Evolutionary conservation across 2,113 vertebrate species (phyloP).

Genomic region (Mastomys natalensis): DNA sequence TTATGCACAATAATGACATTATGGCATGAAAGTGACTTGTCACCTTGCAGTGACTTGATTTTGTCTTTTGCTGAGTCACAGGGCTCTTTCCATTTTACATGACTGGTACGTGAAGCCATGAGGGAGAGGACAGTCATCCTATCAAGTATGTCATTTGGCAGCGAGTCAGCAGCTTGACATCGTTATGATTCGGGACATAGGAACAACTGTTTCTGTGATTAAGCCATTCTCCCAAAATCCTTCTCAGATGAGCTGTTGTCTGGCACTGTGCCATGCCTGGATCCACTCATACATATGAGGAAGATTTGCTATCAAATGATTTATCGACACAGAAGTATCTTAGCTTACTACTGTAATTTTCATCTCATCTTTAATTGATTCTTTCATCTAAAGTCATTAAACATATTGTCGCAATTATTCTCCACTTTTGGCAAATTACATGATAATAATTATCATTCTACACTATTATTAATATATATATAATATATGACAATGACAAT

Average conservation of each 20-base stretch:
- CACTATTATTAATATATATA: neutral
- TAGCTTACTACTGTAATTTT: constrained; percentile 43
- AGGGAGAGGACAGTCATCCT: neutral
- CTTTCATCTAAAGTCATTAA: constrained; percentile 65
- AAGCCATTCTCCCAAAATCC: constrained; percentile 32
- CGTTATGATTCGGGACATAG: constrained; percentile 42
- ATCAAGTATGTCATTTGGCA: neutral
- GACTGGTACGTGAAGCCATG: neutral
- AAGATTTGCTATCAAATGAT: neutral
- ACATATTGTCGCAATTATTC: constrained; percentile 23
- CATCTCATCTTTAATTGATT: constrained; percentile 36
- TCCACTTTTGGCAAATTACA: constrained; percentile 31
- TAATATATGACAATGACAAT: constrained; percentile 39
- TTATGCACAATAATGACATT: neutral
- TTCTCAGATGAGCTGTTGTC: neutral
- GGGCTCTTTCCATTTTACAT: neutral
- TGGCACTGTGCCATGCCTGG: neutral
- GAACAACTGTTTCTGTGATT: neutral
- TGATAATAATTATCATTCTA: constrained; percentile 22
- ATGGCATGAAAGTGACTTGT: neutral
- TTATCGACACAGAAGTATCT: constrained; percentile 31
- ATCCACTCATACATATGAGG: neutral
- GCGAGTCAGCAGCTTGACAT: neutral
- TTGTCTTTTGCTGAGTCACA: neutral
- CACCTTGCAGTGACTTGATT: neutral